Base-by-base conservation (phyloP, 2,113 vertebrate species). In the Lepus europaeus region DNA sequence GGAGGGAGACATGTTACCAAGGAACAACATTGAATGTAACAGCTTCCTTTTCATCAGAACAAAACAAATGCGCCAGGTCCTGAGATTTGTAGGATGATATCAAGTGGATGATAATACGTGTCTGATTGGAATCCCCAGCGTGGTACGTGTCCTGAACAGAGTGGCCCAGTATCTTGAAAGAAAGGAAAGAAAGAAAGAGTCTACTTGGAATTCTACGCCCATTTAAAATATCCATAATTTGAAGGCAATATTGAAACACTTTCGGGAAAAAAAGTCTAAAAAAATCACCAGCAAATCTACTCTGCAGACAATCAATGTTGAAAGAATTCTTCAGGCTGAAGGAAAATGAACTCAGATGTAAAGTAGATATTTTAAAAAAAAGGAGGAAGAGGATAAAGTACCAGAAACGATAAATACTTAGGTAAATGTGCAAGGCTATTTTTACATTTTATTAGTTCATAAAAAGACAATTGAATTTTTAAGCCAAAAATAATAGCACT, bases 371-470 rank as follows among this genome's bases (percentile, higher is more conserved):
- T 69, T 10, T 4, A 14, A 53, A 66, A 84, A 27, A 17, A 51
- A 70, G 31, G 10, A 56, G n/a, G 51, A 33, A 51, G 1, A 76
- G 49, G 6, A 13, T 59, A n/a, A 6, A 78, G 13, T 68, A 78
- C 6, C 0, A 74, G 64, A 95, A 94, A 63, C 73, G 9, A 68
- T 17, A 76, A 66, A 68, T 69, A 70, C 74, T 83, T 91, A 64
- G 69, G 16, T 36, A 36, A 83, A 51, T 63, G n/a, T 51, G 72
- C 29, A 59, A 61, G 23, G 59, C 39, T 82, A 83, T 36, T 83
- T 83, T 72, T 63, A 73, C 36, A 23, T 36, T 93, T 91, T 91
- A 68, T 92, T 51, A 77, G 66, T 83, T 77, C 16, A 61, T 86
- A 83, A 89, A 77, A 78, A 39, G 85, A 87, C 17, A 89, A 49